Base-by-base conservation (phyloP, 2,888 invertebrate species). In the Phengaris arion region DNA sequence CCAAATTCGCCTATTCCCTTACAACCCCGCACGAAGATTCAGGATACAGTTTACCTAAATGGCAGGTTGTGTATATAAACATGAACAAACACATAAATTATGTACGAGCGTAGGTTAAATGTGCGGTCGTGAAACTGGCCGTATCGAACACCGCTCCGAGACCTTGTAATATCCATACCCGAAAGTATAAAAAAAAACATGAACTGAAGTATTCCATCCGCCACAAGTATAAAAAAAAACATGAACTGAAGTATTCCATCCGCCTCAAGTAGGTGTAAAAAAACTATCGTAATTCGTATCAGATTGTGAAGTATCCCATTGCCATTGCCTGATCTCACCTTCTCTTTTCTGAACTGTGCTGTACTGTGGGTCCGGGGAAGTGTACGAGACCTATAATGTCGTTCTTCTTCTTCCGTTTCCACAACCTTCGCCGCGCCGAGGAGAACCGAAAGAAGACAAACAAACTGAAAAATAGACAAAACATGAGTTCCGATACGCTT, bases 371-470 rank as follows among this genome's bases (percentile, higher is more conserved):
- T 51, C 22, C 51, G 22, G n/a, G 70, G 48, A 35, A 48, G 52
- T 70, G 51, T 22, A 35, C 54, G 35, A 10, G 51, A 74, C 64
- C 85, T 94, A 96, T 95, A 94, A 98, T 98, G 98, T 98, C 98
- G 95, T 96, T 98, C 95, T 98, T 98, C 95, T 98, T 98, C 96
- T 98, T 98, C 94, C 98, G 98, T 84, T 96, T 98, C 90, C 98
- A 97, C 95, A 97, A 97, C 94, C 95, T 97, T 88, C 97, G 96
- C 91, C 96, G 98, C 80, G 96, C 96, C 89, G 97, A 97, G 93
- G 97, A 97, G 91, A 89, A 86, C 74, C 85, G 88, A 79, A 87
- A 84, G 83, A 88, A 85, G 82, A 79, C 81, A 79, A 83, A 80
- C 79, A 84, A 82, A 79, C 80, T 77, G 78, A 87, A 85, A 81